Base-by-base conservation (phyloP, 2,113 vertebrate species). In the Phyllostomus discolor region DNA sequence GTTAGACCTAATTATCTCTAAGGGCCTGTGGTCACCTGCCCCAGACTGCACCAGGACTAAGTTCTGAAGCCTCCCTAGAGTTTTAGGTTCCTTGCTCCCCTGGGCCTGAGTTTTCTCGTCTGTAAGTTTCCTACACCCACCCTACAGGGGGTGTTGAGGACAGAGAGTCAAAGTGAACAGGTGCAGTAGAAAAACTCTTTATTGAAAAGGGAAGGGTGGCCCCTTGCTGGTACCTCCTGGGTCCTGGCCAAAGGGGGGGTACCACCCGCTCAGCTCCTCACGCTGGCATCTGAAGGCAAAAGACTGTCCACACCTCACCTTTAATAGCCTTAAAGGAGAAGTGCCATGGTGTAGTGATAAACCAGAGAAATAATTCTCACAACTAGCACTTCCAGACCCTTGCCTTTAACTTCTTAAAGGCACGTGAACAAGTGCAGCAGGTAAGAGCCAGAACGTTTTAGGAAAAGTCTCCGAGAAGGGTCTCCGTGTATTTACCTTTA, bases 131-230 rank as follows among this genome's bases (percentile, higher is more conserved):
- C 69, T 31, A 70, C 43, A 59, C n/a, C 26, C 54, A 26, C 41
- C 7, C n/a, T n/a, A n/a, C n/a, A n/a, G 35, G 19, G 24, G 72
- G 9, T 46, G 38, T 35, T 31, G 52, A 90, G 64, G 88, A 97
- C 46, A 84, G 38, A 84, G 38, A 96, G 76, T 70, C 91, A 70
- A 80, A 38, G 35, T 43, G 59, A 92, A 28, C 66, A 79, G n/a
- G 57, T 48, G 57, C n/a, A 78, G 95, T 97, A 98, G 83, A 97
- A 97, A 97, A 97, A 64, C 57, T 90, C 24, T 97, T 97, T 97
- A 97, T 98, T 97, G 94, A 93, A 97, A 97, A 97, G 92, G 79
- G 33, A 94, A 94, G 41, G 38, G 33, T 54, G n/a, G 46, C 33
- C 41, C 66, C 80, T 95, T 72, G 66, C 66, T 84, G 75, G 72